These are phyloP conservation scores for Calameuta pallipes DNA, from an alignment of 2,888 invertebrate species.

Conservation along the genomic window DNA sequence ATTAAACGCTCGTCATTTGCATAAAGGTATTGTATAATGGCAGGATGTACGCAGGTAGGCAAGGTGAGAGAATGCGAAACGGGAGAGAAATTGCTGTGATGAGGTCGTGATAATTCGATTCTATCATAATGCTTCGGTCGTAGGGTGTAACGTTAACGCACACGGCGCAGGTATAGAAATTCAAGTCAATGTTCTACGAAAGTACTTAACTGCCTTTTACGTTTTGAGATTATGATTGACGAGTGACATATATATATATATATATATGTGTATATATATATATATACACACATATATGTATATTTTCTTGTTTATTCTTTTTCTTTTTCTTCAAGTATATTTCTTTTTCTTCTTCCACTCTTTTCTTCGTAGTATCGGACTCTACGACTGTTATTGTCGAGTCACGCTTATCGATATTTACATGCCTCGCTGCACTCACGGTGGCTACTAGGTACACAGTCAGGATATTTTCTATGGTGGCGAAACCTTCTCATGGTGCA, in stretches of 20 bases:
- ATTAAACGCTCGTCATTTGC: slow-evolving; percentile 24
- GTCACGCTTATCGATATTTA: neutral
- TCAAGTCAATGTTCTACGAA: neutral
- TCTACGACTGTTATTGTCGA: neutral
- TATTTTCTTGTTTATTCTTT: too few species aligned
- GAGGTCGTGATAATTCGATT: slow-evolving; percentile 42
- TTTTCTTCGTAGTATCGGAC: neutral
- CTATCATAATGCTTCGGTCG: slow-evolving; percentile 34
- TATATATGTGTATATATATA: too few species aligned
- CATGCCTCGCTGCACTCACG: neutral
- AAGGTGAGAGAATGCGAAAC: slow-evolving; percentile 13
- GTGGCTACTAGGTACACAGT: neutral
- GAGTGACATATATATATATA: neutral
- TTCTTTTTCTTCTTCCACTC: neutral
- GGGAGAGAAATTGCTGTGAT: slow-evolving; percentile 33
- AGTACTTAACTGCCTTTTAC: neutral
- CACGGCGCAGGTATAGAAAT: neutral
- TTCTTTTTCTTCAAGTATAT: too few species aligned
- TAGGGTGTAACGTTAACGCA: neutral
- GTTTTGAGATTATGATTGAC: neutral
- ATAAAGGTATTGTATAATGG: slow-evolving; percentile 22
- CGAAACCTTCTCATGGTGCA: neutral
- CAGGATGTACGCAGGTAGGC: neutral
- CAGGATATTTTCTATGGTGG: neutral
- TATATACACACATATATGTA: neutral